Evolutionary conservation across 2,113 vertebrate species (phyloP).

Genomic region (Coracopsis vasa): DNA sequence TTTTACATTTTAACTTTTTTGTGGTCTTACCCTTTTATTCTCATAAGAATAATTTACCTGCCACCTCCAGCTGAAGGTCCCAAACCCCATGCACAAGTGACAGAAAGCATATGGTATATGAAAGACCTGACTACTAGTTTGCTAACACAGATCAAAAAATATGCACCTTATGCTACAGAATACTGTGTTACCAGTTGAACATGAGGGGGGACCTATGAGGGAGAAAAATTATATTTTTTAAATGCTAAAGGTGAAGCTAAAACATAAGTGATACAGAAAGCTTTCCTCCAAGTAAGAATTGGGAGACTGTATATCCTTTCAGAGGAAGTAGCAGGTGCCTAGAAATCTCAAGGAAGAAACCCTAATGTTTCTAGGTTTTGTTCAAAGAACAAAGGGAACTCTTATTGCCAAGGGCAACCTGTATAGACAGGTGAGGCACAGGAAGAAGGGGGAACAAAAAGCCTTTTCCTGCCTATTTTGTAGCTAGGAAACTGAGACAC

Average conservation of each 20-base stretch:
- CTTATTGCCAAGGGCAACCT: background rate
- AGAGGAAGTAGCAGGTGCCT: background rate
- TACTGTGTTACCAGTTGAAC: background rate
- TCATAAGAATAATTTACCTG: conserved; percentile 17
- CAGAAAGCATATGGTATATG: background rate
- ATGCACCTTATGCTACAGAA: background rate
- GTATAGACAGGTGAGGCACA: background rate
- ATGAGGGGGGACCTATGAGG: background rate
- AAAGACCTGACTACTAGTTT: background rate
- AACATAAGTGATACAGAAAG: background rate
- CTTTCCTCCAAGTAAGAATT: background rate
- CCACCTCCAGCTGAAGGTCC: background rate
- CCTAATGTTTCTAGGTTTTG: background rate
- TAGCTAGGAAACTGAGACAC: background rate
- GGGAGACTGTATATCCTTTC: background rate
- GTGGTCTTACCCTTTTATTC: conserved; percentile 3
- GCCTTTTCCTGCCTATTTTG: background rate
- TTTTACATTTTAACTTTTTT: conserved; percentile 27
- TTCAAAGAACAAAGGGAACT: background rate
- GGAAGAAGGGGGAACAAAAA: background rate
- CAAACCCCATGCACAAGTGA: background rate
- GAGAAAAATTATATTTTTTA: background rate
- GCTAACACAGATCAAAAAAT: background rate
- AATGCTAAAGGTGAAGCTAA: background rate
- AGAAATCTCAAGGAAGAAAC: background rate